These are phyloP conservation scores for Sarcophaga bullata DNA, from an alignment of 1,140 invertebrate species.

Conservation along the genomic window DNA sequence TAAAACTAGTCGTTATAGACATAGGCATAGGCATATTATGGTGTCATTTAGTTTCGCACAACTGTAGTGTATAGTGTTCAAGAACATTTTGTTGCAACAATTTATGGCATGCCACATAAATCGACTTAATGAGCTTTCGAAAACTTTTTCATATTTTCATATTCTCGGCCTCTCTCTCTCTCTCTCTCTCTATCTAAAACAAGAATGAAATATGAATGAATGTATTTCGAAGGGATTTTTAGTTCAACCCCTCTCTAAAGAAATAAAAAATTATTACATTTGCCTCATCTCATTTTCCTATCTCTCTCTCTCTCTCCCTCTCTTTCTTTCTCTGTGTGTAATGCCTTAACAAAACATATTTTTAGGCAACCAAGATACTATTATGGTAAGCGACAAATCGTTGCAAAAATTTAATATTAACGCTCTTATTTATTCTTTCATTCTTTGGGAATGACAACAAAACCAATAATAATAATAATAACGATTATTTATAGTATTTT, in stretches of 20 bases:
- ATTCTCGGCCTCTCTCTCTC: conserved; percentile 25
- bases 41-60: conserved; percentile 28
- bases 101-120: conserved; percentile 37
- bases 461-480: conserved; percentile 19
- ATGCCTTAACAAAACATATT: neutral
- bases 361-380: conserved; percentile 2
- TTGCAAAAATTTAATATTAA: conserved; percentile 9
- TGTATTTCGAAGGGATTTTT: conserved; percentile 5
- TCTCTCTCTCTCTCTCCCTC: too few relatives aligned
- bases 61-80: neutral
- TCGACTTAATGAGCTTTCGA: conserved; percentile 39
- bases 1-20: too few relatives aligned
- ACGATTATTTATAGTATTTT: conserved; percentile 2
- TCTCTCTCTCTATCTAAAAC: neutral
- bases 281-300: neutral
- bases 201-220: conserved; percentile 29
- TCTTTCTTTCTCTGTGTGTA: too few relatives aligned
- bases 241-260: neutral
- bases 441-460: neutral
- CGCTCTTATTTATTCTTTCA: neutral
- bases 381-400: conserved; percentile 3
- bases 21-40: neutral
- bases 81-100: conserved; percentile 37
- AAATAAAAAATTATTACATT: neutral
- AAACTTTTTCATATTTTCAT: conserved; percentile 38